Conservation (phyloP, 2,113 vertebrate genomes). For the Gymnogyps californianus region DNA sequence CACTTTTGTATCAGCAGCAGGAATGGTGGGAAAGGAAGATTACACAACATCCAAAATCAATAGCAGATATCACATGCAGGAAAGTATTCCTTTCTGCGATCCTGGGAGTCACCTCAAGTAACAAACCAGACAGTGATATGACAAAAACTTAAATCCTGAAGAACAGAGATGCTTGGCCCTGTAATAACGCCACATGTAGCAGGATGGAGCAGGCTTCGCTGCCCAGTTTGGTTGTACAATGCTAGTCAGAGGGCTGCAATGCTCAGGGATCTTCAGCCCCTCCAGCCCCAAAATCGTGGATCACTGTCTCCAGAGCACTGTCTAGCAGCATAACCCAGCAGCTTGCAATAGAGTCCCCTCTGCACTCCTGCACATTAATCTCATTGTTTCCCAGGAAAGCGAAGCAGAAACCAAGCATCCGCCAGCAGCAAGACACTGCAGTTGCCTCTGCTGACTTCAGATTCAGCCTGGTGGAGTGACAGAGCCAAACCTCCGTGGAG, state of each 20-base stretch:
- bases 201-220: not conserved
- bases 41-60: not conserved
- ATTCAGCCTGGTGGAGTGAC: rapidly evolving
- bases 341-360: not conserved
- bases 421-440: not conserved
- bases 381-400: not conserved
- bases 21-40: not conserved
- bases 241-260: not conserved
- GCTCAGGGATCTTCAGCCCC: not conserved
- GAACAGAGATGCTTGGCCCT: not conserved
- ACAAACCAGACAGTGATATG: not conserved
- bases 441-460: not conserved
- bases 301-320: not conserved
- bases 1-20: not conserved
- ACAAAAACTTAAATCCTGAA: not conserved
- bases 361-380: not conserved
- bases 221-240: not conserved
- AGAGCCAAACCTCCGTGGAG: not conserved
- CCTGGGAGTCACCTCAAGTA: not conserved
- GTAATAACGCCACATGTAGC: not conserved
- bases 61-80: not conserved
- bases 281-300: no score
- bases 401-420: slow-evolving; percentile 16
- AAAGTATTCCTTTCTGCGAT: not conserved
- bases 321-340: not conserved